phyloP scores from a whole-genome alignment of 2,113 vertebrate genomes.

The Silurus asotus region DNA sequence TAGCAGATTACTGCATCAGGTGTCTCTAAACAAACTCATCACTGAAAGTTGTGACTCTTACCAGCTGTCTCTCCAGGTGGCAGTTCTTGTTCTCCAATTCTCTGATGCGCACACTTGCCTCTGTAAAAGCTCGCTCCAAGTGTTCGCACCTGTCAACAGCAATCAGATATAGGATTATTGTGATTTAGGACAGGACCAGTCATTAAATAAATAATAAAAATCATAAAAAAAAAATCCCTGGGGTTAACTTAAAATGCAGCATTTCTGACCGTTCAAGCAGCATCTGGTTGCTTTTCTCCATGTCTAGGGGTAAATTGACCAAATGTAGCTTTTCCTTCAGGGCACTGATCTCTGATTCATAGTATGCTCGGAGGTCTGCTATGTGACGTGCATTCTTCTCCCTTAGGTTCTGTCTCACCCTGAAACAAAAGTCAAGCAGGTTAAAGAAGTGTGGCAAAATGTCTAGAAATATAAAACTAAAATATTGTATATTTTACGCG shows the following conservation, averaged over 20 bases:
- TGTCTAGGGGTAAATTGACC: slow-evolving; percentile 70
- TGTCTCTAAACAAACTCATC: not conserved
- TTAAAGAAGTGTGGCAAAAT: not conserved
- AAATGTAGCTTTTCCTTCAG: slow-evolving; percentile 84
- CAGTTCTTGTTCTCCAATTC: slow-evolving; percentile 84
- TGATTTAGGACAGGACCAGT: not conserved
- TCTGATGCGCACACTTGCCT: slow-evolving; percentile 76
- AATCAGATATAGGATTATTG: slow-evolving; percentile 29
- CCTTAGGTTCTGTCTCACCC: slow-evolving; percentile 88
- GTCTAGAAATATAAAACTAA: too few relatives aligned
- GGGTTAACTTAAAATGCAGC: too few relatives aligned
- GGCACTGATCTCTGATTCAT: slow-evolving; percentile 86
- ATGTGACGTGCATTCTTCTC: slow-evolving; percentile 91
- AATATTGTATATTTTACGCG: too few relatives aligned
- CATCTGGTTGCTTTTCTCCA: slow-evolving; percentile 80
- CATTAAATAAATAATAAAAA: not conserved
- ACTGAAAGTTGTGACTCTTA: slow-evolving; percentile 58
- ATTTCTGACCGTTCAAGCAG: slow-evolving; percentile 79
- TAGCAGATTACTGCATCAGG: not conserved
- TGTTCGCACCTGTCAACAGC: slow-evolving; percentile 78
- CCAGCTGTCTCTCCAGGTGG: slow-evolving; percentile 84
- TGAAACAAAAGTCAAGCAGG: slow-evolving; percentile 53
- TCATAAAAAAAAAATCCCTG: too few relatives aligned
- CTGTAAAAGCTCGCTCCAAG: slow-evolving; percentile 80
- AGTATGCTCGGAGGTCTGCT: slow-evolving; percentile 89